These are phyloP conservation scores for Brachystomella parvula DNA, from an alignment of 1,140 invertebrate genomes.

Conservation along the genomic window DNA sequence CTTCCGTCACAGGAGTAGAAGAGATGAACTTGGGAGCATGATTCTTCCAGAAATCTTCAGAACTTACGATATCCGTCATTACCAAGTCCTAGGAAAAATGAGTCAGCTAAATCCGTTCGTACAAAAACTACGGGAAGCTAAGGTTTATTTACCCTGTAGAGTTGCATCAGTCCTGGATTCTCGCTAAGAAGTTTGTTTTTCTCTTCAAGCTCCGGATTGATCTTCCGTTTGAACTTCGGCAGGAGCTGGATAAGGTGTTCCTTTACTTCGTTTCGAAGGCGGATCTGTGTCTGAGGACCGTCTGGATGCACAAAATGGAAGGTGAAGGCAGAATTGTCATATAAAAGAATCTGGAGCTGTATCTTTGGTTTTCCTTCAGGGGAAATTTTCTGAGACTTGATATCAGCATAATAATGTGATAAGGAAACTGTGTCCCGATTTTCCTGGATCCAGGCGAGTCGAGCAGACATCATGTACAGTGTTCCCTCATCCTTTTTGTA, in stretches of 20 bases:
- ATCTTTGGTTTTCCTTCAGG: constrained; percentile 96
- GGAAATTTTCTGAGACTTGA: constrained; percentile 97
- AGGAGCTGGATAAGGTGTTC: constrained; percentile 81
- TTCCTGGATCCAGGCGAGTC: constrained; percentile 80
- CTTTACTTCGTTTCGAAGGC: constrained; percentile 88
- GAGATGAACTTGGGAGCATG: constrained; percentile 59
- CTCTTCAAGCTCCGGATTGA: constrained; percentile 85
- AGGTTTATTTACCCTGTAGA: constrained; percentile 44
- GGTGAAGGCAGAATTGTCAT: constrained; percentile 86
- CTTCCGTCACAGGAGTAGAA: too few species aligned
- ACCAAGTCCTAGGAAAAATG: constrained; percentile 65
- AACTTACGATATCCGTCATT: constrained; percentile 81
- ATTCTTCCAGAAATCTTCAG: constrained; percentile 93
- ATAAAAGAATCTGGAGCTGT: constrained; percentile 93
- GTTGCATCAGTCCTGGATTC: constrained; percentile 49
- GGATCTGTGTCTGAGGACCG: constrained; percentile 69
- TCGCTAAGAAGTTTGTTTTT: constrained; percentile 57
- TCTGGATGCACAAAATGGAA: constrained; percentile 94
- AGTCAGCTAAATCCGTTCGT: neutral
- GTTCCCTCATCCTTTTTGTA: constrained; percentile 95
- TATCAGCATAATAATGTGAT: constrained; percentile 88
- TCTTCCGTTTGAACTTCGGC: constrained; percentile 90
- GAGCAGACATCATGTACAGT: constrained; percentile 89
- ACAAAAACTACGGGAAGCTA: neutral
- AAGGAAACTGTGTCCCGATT: constrained; percentile 83